Evolutionary conservation across 2,797 vertebrate species (phyloP), one percentile per base, ranked within the genome.

Genomic region (Cirrhinus molitorella): DNA sequence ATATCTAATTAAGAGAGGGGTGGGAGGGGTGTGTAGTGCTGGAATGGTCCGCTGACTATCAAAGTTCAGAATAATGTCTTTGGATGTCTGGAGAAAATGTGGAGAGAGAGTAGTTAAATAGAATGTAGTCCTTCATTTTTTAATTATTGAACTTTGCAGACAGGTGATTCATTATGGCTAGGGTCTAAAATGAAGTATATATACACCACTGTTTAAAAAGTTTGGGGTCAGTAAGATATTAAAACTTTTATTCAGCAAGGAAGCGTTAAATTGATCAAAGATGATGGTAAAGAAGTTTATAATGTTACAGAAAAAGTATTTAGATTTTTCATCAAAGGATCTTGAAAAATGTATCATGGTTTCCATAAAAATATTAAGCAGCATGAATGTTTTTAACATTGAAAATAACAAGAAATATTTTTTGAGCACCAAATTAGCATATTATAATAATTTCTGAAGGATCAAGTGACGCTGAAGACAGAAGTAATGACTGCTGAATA

Each of bases 1-100:
- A 74, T 86, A 80, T 68, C 72, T 87, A 85, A 87, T 89, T 86
- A 84, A 82, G 66, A 68, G 2, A 7, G 59, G 65, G 51, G 51
- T 19, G 47, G 17, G 28, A 51, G 40, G 23, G 37, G n/a, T 73
- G 83, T 59, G 76, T 63, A 47, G 49, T 25, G 66, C 23, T 21
- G 37, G n/a, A 53, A 17, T 34, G 34, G 66, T 43, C 61, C 16
- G 49, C 49, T 59, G 59, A 49, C 17, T 57, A 31, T 78, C 70
- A 74, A 51, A 80, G 59, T 75, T 67, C 68, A 49, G 25, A 61
- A 55, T 13, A 78, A 17, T 75, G 19, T 34, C 10, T 40, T 25
- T 77, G 40, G 11, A 72, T 53, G n/a, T 43, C 43, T 68, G 25
- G 49, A 80, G 31, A 53, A 55, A 19, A n/a, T n/a, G 19, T 65